These are phyloP conservation scores for Ceratina calcarata DNA, from an alignment of 1,140 invertebrate species.

Conservation along the genomic window DNA sequence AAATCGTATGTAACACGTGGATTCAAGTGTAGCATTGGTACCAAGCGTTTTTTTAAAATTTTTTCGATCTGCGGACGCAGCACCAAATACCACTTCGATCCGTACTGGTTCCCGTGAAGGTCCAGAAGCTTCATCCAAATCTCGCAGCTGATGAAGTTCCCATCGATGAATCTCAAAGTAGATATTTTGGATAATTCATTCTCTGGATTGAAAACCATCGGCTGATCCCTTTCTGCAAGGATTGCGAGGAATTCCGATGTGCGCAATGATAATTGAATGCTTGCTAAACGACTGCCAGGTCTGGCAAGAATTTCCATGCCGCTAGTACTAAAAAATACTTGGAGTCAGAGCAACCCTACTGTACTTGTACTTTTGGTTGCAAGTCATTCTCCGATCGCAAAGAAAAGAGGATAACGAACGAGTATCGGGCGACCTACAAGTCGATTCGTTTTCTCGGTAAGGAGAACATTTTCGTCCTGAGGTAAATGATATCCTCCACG, in stretches of 20 bases:
- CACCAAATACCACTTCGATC: conserved; percentile 51
- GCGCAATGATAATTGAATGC: neutral
- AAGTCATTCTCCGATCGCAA: no score
- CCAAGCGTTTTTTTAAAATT: conserved; percentile 24
- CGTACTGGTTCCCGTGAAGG: conserved; percentile 31
- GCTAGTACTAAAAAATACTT: neutral
- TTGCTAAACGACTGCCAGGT: no score
- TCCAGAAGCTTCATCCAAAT: conserved; percentile 50
- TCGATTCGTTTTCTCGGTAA: neutral
- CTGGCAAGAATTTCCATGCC: neutral
- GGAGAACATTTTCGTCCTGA: conserved; percentile 46
- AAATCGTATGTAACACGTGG: conserved; percentile 26
- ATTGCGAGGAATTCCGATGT: conserved; percentile 17
- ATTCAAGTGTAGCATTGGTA: conserved; percentile 35
- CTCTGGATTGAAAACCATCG: neutral
- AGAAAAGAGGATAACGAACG: neutral
- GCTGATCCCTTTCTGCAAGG: conserved; percentile 15
- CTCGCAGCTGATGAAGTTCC: conserved; percentile 26
- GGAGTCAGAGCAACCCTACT: neutral
- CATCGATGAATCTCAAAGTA: conserved; percentile 48
- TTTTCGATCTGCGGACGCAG: conserved; percentile 51
- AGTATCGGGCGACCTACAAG: conserved; percentile 32
- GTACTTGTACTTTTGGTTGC: no score
- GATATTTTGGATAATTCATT: conserved; percentile 25
- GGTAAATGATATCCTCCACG: conserved; percentile 42